Conservation (phyloP, 2,888 invertebrate species). For the Colostygia pectinataria region DNA sequence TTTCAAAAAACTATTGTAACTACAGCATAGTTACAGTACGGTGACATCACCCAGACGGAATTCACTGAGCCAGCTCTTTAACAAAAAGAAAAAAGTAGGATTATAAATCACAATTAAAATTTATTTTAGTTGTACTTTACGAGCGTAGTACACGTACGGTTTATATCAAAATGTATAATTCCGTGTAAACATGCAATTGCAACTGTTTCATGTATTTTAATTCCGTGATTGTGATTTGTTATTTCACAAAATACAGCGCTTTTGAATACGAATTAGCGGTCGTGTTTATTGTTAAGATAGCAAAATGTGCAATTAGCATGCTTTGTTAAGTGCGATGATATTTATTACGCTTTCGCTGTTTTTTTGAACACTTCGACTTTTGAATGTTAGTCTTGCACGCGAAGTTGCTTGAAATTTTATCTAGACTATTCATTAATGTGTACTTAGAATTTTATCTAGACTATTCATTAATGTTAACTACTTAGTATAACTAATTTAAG, state of each 20-base stretch:
- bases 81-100: conserved; percentile 21
- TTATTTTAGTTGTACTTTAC: conserved; percentile 27
- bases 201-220: conserved; percentile 42
- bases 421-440: too few relatives aligned
- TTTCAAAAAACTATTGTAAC: conserved; percentile 12
- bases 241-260: conserved; percentile 44
- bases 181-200: conserved; percentile 57
- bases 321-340: conserved; percentile 31
- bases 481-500: too few relatives aligned
- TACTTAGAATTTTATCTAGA: too few relatives aligned
- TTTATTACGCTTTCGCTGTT: conserved; percentile 16
- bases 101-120: conserved; percentile 22
- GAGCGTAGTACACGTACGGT: conserved; percentile 42
- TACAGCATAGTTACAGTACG: conserved; percentile 1
- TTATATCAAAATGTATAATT: conserved; percentile 55
- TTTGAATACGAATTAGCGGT: conserved; percentile 45
- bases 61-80: conserved; percentile 28
- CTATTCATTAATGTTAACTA: too few relatives aligned
- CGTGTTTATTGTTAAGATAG: conserved; percentile 53
- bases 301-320: conserved; percentile 50
- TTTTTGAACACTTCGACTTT: conserved; percentile 9
- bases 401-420: neutral
- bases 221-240: conserved; percentile 55
- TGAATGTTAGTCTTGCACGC: conserved; percentile 10
- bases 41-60: conserved; percentile 27